Conservation (phyloP, 2,888 invertebrate species). For the Pseudococcus jackbeardsleyi region DNA sequence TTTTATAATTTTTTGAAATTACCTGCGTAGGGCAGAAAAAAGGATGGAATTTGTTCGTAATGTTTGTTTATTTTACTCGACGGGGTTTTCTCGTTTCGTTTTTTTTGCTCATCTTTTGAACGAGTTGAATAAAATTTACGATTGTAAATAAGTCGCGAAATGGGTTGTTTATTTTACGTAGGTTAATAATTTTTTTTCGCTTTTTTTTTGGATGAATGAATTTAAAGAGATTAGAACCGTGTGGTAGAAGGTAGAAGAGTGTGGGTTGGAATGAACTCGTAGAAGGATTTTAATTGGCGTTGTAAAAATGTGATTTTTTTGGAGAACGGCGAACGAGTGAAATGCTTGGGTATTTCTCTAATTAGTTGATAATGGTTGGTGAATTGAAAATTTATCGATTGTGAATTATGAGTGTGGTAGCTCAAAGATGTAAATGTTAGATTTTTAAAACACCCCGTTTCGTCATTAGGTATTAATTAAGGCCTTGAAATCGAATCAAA, state of each 20-base stretch:
- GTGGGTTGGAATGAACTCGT: neutral
- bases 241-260: neutral
- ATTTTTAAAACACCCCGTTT: no score
- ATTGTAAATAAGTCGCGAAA: constrained; percentile 24
- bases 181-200: neutral
- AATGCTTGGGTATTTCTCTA: no score
- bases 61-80: neutral
- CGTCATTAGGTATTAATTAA: no score
- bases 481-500: no score
- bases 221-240: neutral
- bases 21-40: neutral
- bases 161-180: constrained; percentile 17
- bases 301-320: neutral
- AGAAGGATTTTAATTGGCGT: neutral
- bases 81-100: neutral
- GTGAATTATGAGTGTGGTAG: no score
- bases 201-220: neutral
- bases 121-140: constrained; percentile 23
- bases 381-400: no score
- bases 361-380: no score
- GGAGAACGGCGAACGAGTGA: no score
- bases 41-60: neutral
- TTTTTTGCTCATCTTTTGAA: neutral
- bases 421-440: no score
- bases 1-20: constrained; percentile 6